phyloP scores from a whole-genome alignment of 2,113 vertebrate genomes.

The Mandrillus leucophaeus region DNA sequence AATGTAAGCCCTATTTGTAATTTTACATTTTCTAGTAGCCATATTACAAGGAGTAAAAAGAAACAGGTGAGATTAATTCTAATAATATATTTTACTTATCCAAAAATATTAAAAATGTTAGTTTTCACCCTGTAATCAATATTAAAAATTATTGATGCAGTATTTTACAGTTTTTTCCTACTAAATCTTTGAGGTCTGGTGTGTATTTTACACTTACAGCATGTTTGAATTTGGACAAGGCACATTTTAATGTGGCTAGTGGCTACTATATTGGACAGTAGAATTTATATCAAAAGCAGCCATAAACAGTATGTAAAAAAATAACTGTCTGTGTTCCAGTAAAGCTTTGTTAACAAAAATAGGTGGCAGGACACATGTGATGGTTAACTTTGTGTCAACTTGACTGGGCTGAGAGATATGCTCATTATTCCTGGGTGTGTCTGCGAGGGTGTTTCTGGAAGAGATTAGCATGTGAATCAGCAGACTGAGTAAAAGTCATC shows the following conservation, averaged over 20 bases:
- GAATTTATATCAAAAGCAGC: neutral
- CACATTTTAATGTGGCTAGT: neutral
- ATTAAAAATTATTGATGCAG: neutral
- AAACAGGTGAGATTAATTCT: neutral
- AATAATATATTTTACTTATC: neutral
- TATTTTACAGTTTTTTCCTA: neutral
- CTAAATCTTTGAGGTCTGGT: neutral
- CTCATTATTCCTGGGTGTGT: neutral
- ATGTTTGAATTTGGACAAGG: neutral
- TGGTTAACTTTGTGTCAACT: neutral
- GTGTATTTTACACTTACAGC: neutral
- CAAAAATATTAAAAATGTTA: neutral
- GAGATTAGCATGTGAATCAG: neutral
- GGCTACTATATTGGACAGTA: neutral
- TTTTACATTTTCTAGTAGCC: neutral
- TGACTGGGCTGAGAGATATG: neutral
- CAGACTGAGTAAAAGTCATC: neutral
- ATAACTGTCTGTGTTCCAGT: neutral
- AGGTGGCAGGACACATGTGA: neutral
- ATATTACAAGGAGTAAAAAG: neutral
- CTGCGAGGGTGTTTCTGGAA: neutral
- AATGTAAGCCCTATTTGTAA: neutral
- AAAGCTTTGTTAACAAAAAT: neutral
- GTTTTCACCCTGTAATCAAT: neutral
- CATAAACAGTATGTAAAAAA: neutral